Base-by-base conservation (phyloP, 2,797 vertebrate genomes). In the Sebastiscus albofasciatus region DNA sequence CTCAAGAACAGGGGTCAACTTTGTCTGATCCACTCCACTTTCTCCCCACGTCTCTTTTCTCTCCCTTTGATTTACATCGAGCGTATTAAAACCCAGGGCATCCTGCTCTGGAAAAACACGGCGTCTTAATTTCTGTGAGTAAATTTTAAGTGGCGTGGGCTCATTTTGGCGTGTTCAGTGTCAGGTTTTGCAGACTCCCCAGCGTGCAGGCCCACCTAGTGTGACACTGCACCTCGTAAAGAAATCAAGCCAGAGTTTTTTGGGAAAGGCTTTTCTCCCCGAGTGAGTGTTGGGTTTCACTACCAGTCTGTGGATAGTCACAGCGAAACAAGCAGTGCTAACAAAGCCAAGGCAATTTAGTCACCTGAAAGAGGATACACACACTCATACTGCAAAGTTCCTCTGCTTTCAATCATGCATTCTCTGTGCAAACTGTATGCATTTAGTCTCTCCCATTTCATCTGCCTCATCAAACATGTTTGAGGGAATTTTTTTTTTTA, bases 201-300 rank as follows among this genome's bases (percentile, higher is more conserved):
- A 86, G 88, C 2, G 92, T 72, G 93, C 62, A 6, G 85, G 94
- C 91, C 94, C 95, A 95, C 95, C 94, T 93, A 94, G 90, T 83
- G 91, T 88, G 91, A 94, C 90, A 86, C 87, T 89, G 90, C 92
- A 91, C 93, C 93, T 95, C 92, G 74, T 96, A 94, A 95, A 96
- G 87, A 92, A 92, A 92, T 93, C 92, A 87, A 90, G 89, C 79
- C 66, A 0, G 72, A 82, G 80, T 90, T 93, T 92, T 78, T 91
- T 79, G 89, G 89, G 59, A 85, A 87, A 85, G 77, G 90, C 77
- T 87, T 87, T 90, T 83, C 81, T 88, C 86, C 89, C 87, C 0
- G 20, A 86, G 90, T 22, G 84, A 90, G 93, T 94, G 91, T 96
- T 92, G 79, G 75, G 84, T 95, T 96, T 95, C 93, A 95, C 93